phyloP scores from a whole-genome alignment of 2,797 vertebrate species.

The Myiotriccus ornatus region DNA sequence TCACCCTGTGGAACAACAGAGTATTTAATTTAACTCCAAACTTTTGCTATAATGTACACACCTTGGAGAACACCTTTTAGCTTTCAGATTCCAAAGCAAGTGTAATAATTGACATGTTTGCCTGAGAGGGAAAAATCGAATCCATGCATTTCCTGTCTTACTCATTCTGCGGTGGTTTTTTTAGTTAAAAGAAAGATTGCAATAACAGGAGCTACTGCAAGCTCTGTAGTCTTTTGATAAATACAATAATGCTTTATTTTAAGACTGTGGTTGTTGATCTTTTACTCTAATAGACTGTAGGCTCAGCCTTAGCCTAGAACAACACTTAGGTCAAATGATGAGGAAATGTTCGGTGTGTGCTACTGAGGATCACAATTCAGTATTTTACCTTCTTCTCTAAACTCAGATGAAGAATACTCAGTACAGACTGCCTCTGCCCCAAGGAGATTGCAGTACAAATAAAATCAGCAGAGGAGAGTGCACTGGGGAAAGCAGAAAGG shows the following conservation, averaged over 20 bases:
- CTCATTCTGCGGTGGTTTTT: not conserved
- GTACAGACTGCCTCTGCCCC: not conserved
- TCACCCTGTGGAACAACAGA: not conserved
- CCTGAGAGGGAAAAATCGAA: not conserved
- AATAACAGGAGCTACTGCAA: not conserved
- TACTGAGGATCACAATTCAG: not conserved
- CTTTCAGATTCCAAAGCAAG: not conserved
- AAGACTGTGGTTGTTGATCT: not conserved
- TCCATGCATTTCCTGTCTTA: not conserved
- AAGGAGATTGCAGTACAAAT: not conserved
- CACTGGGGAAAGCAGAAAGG: constrained; percentile 20
- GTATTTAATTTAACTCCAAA: not conserved
- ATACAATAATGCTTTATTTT: not conserved
- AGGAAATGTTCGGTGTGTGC: accelerated
- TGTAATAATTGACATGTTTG: not conserved
- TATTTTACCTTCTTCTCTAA: not conserved
- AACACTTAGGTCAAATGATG: not conserved
- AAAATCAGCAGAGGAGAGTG: not conserved
- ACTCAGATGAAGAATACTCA: not conserved
- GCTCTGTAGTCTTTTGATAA: not conserved
- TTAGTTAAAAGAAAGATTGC: not conserved
- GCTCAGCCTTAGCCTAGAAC: not conserved
- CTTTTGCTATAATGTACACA: not conserved
- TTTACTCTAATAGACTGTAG: not conserved
- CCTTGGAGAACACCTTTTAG: not conserved